Evolutionary conservation across 2,113 vertebrate genomes (phyloP), one percentile per base, ranked within the genome.

Genomic region (Pheucticus melanocephalus): DNA sequence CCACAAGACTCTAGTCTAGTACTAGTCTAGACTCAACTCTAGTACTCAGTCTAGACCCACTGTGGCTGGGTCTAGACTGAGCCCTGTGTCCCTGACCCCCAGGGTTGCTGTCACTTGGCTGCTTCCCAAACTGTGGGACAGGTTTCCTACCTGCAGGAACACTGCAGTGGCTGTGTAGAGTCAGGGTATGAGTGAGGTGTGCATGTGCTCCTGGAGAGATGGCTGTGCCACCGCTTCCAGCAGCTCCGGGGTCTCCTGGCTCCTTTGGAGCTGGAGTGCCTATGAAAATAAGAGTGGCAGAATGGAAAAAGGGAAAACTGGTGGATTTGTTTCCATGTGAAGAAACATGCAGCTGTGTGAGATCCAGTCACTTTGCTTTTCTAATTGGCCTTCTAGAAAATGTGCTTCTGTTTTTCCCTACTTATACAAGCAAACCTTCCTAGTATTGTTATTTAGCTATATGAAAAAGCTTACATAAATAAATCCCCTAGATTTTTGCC

Each of bases 51-150:
- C 56, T 35, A 57, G 14, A 7, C 28, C 42, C 16, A 17, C 68
- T 30, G 3, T 30, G 86, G 3, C n/a, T 80, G 35, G 5, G 4
- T 54, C n/a, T 27, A 20, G 15, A 4, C 45, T 30, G 40, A 83
- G 80, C 35, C 60, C 33, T 14, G 0, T 9, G 7, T 15, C 31
- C 14, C n/a, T 31, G 22, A 15, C 4, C 12, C 17, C 8, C 20
- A 4, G 0, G 3, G 45, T 5, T 81, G 12, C 37, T 47, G 1
- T 16, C 15, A 3, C 16, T 82, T 10, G 22, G 14, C 30, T 57
- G 44, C 66, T 77, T 37, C 82, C 40, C 76, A 53, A 3, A 5
- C 12, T 44, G 35, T 0, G 5, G 0, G 6, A 17, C 0, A 4
- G 7, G 15, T 80, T 86, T 73, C 24, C 53, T 24, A 5, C 31